Base-by-base conservation (phyloP, 2,797 vertebrate species). In the Ptychadena robeensis region DNA sequence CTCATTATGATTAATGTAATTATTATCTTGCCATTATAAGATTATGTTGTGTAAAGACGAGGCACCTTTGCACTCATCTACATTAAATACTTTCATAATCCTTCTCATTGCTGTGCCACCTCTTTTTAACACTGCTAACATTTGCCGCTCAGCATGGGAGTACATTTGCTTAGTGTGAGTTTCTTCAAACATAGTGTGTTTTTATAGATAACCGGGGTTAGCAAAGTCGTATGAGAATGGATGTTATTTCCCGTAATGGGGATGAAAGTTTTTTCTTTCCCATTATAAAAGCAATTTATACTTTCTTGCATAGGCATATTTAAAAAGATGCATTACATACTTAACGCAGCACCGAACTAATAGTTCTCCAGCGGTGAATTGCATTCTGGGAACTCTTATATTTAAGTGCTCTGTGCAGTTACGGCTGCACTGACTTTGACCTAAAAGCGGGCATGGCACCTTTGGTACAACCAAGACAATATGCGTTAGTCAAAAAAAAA, bases 1-100 rank as follows among this genome's bases (percentile, higher is more conserved):
- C 73, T 81, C 72, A 81, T 85, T 85, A 70, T 85, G 83, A 80
- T 81, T 75, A 75, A 85, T 85, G 78, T 81, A 85, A 85, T 85
- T 85, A 85, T 85, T 81, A 85, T 71, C 83, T 53, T 81, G 72
- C 83, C 78, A 85, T 85, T 85, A 85, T 53, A 64, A 71, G 78
- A 85, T 85, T 76, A 81, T 81, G 78, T 85, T 80, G 78, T 81
- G 78, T 81, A 85, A 85, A 74, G 66, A 74, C 68, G 66, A 37
- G 48, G 83, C 66, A 81, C 83, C 83, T 85, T 85, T 85, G 83
- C 83, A 80, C 83, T 76, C 69, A 3, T 57, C 57, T 80, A 32
- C 78, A 85, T 85, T 85, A 80, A 85, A 76, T 81, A 65, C 72
- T 70, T 77, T 31, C 48, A 53, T 82, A 82, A 82, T 82, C 81